These are phyloP conservation scores for Heteromormyrus szaboi DNA, from an alignment of 2,797 vertebrate genomes.

Conservation along the genomic window DNA sequence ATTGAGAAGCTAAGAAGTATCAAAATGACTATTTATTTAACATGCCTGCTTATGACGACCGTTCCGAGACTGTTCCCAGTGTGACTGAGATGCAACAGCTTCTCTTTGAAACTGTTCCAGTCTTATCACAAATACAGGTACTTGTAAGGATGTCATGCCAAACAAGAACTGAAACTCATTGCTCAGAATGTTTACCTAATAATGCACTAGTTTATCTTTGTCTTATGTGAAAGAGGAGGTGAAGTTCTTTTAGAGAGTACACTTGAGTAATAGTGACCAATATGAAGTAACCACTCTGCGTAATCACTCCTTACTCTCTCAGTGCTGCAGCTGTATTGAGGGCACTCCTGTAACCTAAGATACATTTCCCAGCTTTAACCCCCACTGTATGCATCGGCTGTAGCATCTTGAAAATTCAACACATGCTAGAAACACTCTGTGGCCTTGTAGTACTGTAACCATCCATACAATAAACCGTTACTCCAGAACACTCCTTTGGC, in stretches of 20 bases:
- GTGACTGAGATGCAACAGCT: background rate
- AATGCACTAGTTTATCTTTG: background rate
- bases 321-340: background rate
- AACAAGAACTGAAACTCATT: background rate
- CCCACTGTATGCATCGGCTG: background rate
- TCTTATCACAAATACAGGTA: background rate
- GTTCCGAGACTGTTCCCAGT: background rate
- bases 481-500: background rate
- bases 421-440: background rate
- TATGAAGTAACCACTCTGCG: background rate
- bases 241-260: background rate
- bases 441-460: background rate
- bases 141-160: background rate
- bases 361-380: background rate
- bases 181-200: background rate
- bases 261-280: background rate
- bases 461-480: constrained; percentile 1
- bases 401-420: background rate
- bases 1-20: background rate
- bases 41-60: background rate
- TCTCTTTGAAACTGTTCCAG: background rate
- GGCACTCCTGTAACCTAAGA: background rate
- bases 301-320: background rate
- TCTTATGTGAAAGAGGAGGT: background rate
- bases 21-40: background rate